These are phyloP conservation scores for Telmatherina bonti DNA, from an alignment of 2,797 vertebrate species.

Conservation along the genomic window DNA sequence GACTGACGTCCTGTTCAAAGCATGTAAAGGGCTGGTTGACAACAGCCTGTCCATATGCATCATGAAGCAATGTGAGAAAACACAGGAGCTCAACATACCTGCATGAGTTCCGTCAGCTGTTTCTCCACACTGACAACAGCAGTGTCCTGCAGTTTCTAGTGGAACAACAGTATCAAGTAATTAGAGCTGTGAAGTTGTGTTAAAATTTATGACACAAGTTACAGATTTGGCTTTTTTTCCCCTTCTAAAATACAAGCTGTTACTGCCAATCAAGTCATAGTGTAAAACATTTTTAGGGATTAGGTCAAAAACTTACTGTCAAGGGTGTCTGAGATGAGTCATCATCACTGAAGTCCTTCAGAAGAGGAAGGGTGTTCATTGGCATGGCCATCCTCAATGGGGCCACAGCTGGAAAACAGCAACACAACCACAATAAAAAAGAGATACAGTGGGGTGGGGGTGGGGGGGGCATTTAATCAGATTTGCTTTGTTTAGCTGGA, in stretches of 20 bases:
- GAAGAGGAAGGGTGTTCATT: conserved; percentile 74
- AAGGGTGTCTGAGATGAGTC: conserved; percentile 36
- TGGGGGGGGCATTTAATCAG: background rate
- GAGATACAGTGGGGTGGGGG: background rate
- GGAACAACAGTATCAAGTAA: background rate
- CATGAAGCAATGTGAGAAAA: background rate
- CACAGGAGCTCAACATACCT: conserved; percentile 73
- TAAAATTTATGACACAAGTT: background rate
- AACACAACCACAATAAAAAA: background rate
- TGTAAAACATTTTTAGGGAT: background rate
- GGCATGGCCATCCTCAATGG: conserved; percentile 77
- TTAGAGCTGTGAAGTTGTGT: background rate
- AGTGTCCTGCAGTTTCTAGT: conserved; percentile 65
- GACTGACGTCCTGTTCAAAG: conserved; percentile 62
- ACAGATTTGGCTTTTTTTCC: background rate
- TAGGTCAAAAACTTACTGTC: conserved; percentile 54
- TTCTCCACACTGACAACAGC: conserved; percentile 80
- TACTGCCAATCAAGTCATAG: background rate
- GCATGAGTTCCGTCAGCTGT: conserved; percentile 85
- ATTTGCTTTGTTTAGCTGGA: conserved; percentile 1
- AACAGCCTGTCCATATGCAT: background rate
- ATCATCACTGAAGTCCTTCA: conserved; percentile 50
- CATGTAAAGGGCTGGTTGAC: conserved; percentile 6
- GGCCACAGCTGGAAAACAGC: conserved; percentile 25
- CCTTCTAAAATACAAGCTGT: too few relatives aligned